Base-by-base conservation (phyloP, 1,140 invertebrate species). In the Ceratina japonica region DNA sequence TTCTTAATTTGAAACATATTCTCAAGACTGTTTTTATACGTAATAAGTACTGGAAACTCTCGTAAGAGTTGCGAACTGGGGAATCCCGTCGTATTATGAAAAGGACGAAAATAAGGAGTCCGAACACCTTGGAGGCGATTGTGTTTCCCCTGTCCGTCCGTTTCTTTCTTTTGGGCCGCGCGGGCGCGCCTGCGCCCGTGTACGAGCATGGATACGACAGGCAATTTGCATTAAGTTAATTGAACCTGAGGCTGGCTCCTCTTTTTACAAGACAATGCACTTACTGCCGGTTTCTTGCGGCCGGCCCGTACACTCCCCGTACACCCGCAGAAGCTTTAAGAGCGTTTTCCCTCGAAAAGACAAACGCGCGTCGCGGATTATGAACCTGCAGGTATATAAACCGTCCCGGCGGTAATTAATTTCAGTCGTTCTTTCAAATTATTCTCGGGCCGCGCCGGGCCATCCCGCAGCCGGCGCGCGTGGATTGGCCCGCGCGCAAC, bases 281-380 rank as follows among this genome's bases (percentile, higher is more conserved):
- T 85, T 85, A 84, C 79, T 75, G 72, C 37, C 70, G 82, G 22
- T 84, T 84, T 84, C 83, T 84, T 65, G 59, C 52, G 81, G 71
- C 54, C 77, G 44, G 44, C n/a, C 49, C 49, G 54, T 16, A 76
- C 31, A 51, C 64, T 62, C 56, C 44, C n/a, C 49, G n/a, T 4
- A 16, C 56, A 10, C n/a, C 22, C 61, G 70, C 75, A 52, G 56
- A 84, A 72, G 79, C 71, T 73, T 87, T 87, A 82, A 87, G 79
- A 79, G 77, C 70, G 77, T 79, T 80, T 83, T 59, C 82, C 82
- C 68, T 54, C 74, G 68, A 69, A 68, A 88, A 87, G 87, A 89
- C 85, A 86, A 89, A 86, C 81, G 82, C 85, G 80, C 74, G 80
- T 84, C 58, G 83, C 62, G 84, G 83, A 89, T 88, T 85, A 86